These are phyloP conservation scores for Apeltes quadracus DNA, from an alignment of 2,113 vertebrate species.

Conservation along the genomic window DNA sequence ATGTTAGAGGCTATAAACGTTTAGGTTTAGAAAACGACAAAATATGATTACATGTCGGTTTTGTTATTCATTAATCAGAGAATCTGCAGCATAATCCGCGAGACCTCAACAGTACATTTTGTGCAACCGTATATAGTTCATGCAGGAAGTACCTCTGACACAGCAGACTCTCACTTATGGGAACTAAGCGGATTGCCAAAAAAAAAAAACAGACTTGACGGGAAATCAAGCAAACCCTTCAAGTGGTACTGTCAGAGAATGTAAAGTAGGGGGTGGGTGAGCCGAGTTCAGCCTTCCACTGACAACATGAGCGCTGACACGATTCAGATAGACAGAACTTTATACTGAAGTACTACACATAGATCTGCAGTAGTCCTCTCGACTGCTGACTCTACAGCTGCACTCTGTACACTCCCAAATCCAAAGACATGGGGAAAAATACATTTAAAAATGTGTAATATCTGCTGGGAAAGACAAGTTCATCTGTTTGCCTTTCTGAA, in stretches of 20 bases:
- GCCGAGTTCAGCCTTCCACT: constrained; percentile 42
- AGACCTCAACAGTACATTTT: constrained; percentile 20
- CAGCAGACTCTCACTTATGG: constrained; percentile 62
- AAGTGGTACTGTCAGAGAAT: constrained; percentile 53
- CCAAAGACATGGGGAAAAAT: constrained; percentile 20
- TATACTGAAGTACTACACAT: constrained; percentile 24
- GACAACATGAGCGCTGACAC: constrained; percentile 39
- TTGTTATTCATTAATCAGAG: constrained; percentile 33
- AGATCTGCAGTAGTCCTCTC: constrained; percentile 28
- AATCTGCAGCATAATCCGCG: constrained; percentile 3
- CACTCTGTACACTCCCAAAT: constrained; percentile 12
- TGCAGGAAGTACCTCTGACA: constrained; percentile 61
- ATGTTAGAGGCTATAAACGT: constrained; percentile 27
- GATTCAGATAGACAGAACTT: constrained; percentile 28
- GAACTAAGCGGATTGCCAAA: constrained; percentile 54
- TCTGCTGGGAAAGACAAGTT: constrained; percentile 39
- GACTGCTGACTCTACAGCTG: constrained; percentile 31
- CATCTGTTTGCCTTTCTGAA: constrained; percentile 52
- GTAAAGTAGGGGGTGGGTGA: constrained; percentile 46
- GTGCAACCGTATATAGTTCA: constrained; percentile 22
- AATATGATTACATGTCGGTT: constrained; percentile 24
- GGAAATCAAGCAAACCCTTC: constrained; percentile 60
- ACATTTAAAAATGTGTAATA: constrained; percentile 29
- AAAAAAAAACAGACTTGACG: constrained; percentile 48
- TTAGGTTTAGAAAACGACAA: constrained; percentile 31